Evolutionary conservation across 2,888 invertebrate species (phyloP), one percentile per base, ranked within the genome.

Genomic region (Drosophila lacicola): DNA sequence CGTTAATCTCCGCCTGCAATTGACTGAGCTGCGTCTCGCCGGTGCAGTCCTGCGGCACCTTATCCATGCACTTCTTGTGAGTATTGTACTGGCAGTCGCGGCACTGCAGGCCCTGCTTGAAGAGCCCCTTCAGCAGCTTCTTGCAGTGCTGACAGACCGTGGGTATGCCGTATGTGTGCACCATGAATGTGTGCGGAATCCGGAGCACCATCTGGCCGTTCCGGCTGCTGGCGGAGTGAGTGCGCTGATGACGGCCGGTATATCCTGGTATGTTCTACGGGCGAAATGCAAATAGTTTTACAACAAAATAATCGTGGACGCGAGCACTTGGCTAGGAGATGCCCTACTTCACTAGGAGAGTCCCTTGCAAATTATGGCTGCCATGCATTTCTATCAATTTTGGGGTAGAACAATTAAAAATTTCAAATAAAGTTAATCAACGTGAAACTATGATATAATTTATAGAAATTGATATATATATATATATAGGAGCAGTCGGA

Each of bases 81-180:
- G 97, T 97, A 93, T 98, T 98, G 93, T 97, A 98, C 92, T 97
- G 97, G 93, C 98, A 98, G 94, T 99, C 99, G 92, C 96, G 96
- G 93, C 99, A 99, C 93, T 99, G 99, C 83, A 98, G 93, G 63
- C 99, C 99, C 93, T 99, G 99, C 91, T 97, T 97, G 93, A 99
- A 98, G 53, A 99, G 94, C 0, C 99, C 99, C 80, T 97, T 96
- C 74, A 99, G 94, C 86, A 99, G 94, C 93, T 98, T 98, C 93
- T 98, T 98, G 94, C 99, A 99, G 92, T 96, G 95, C 86, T 98
- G 97, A 92, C 99, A 99, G 19, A 99, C 96, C 0, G 99, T 99
- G 58, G 99, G 99, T 53, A 98, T 94, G 49, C 98, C 98, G 93
- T 99, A 99, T 58, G 97, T 96, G 93, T 99, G 99, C 75, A 99